Percentiles rank a stretch among this genome's conserved stretches.
Conservation (phyloP, 2,888 invertebrate genomes). For the Liopterus haemorrhoidalis region DNA sequence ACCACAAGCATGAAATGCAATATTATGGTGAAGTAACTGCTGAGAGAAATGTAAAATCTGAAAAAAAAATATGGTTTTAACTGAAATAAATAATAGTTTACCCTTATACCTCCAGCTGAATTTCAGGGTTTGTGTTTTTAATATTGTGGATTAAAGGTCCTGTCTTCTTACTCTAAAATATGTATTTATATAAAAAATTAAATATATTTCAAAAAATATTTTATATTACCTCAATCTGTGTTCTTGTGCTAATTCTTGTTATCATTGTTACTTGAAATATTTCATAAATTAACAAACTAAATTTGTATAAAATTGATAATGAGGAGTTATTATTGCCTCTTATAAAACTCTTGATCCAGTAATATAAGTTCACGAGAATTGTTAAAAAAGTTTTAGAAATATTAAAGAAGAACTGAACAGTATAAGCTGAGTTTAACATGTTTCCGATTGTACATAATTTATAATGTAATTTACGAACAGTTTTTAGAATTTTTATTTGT, state of each 20-base stretch:
- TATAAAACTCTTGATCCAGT: not conserved
- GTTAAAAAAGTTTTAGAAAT: not conserved
- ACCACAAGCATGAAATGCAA: slow-evolving; percentile 19
- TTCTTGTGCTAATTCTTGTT: not conserved
- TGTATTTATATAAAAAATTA: not conserved
- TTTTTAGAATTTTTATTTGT: not conserved
- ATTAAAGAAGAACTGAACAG: not conserved
- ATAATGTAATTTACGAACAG: not conserved
- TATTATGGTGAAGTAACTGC: slow-evolving; percentile 18
- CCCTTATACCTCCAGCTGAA: not conserved
- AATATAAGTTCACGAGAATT: not conserved
- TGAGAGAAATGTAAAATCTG: slow-evolving; percentile 20
- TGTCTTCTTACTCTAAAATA: not conserved
- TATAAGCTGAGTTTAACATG: not conserved
- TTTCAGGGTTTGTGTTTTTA: not conserved
- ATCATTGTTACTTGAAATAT: not conserved
- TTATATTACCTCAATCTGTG: not conserved
- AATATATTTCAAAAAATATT: not conserved
- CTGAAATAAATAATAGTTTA: not conserved
- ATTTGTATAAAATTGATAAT: not conserved
- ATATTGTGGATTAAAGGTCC: not conserved
- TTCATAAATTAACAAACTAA: not conserved
- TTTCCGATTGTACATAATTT: not conserved
- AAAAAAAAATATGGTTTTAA: slow-evolving; percentile 7
- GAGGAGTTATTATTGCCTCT: not conserved